Evolutionary conservation across 2,113 vertebrate species (phyloP).

Genomic region (Dasypus novemcinctus): DNA sequence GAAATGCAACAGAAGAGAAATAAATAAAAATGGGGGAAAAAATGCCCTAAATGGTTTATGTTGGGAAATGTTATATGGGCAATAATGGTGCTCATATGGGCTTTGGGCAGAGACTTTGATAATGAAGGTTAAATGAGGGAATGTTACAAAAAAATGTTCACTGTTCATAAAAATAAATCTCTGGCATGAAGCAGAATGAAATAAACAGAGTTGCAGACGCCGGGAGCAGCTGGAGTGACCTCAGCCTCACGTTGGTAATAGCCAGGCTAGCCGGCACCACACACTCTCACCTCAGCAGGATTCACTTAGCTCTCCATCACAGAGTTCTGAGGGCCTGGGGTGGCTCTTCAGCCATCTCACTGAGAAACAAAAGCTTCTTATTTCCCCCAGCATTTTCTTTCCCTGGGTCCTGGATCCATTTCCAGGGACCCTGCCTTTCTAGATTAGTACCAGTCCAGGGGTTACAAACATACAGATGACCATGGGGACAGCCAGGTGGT

Average conservation of each 20-base stretch:
- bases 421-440: neutral
- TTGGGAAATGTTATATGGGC: conserved; percentile 79
- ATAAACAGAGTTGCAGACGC: conserved; percentile 67
- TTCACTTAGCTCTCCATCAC: conserved; percentile 55
- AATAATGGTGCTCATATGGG: conserved; percentile 72
- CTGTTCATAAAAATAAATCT: conserved; percentile 81
- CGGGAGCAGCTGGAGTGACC: conserved; percentile 70
- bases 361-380: conserved; percentile 17
- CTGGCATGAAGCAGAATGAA: conserved; percentile 72
- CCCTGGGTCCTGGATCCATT: neutral
- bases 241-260: conserved; percentile 70
- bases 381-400: neutral
- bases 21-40: conserved; percentile 73
- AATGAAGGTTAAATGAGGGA: conserved; percentile 81
- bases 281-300: conserved; percentile 53
- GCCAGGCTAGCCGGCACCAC: conserved; percentile 42
- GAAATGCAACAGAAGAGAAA: conserved; percentile 79
- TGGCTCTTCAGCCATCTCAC: conserved; percentile 8
- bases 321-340: neutral
- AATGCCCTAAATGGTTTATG: conserved; percentile 79
- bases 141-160: conserved; percentile 78
- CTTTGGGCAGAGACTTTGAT: conserved; percentile 77
- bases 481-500: neutral
- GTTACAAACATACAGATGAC: neutral
- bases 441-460: neutral